Conservation (phyloP, 2,797 vertebrate species). For the Platyrinchus mystaceus region DNA sequence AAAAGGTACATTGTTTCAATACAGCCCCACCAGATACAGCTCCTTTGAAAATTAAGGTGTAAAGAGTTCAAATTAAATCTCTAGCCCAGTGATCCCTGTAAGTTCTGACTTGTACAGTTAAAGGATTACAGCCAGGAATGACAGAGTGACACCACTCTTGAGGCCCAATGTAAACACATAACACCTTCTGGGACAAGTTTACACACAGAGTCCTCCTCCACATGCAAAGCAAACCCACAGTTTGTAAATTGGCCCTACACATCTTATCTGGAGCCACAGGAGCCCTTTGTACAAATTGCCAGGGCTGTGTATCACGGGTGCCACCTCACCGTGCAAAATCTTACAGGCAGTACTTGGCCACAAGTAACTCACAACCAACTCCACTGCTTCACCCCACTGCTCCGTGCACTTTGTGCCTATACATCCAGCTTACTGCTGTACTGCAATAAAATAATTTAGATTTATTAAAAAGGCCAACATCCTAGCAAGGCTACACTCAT, state of each 20-base stretch:
- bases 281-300: not conserved
- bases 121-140: not conserved
- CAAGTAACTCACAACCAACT: not conserved
- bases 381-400: not conserved
- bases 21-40: not conserved
- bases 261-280: not conserved
- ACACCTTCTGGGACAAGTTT: not conserved
- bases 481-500: not conserved
- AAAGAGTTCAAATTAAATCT: not conserved
- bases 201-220: not conserved
- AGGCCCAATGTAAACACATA: not conserved
- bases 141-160: not conserved
- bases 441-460: not conserved
- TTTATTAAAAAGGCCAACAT: not conserved
- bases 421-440: not conserved
- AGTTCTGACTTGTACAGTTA: not conserved
- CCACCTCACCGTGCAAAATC: not conserved
- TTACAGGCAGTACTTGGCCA: fast-evolving
- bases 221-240: not conserved
- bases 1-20: not conserved
- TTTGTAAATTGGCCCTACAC: not conserved
- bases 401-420: no score
- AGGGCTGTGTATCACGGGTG: not conserved
- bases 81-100: not conserved
- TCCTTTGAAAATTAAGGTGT: not conserved